phyloP scores from a whole-genome alignment of 2,113 vertebrate species.

The Rhinogobius similis region DNA sequence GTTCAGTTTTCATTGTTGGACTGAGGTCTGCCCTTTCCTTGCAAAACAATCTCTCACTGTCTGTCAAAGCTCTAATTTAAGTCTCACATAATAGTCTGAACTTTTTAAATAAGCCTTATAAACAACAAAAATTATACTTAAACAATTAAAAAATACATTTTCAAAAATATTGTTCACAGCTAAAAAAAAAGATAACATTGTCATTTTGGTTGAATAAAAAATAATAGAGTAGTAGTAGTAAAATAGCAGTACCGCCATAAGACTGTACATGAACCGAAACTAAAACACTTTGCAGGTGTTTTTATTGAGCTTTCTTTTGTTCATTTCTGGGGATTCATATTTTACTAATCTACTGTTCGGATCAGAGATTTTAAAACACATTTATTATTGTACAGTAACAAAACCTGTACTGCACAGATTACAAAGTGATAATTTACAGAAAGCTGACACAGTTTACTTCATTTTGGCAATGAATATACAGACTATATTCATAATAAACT shows the following conservation, averaged over 20 bases:
- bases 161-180: too few relatives aligned
- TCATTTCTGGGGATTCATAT: background rate
- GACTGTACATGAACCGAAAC: background rate
- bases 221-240: background rate
- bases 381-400: background rate
- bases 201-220: background rate
- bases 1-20: conserved; percentile 66
- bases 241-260: too few relatives aligned
- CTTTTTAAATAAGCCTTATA: background rate
- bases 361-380: background rate
- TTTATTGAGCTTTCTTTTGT: background rate
- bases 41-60: conserved; percentile 70
- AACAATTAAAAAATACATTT: too few relatives aligned
- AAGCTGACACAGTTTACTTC: background rate
- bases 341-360: background rate
- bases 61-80: conserved; percentile 58
- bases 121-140: background rate
- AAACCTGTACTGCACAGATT: background rate
- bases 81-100: background rate
- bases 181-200: too few relatives aligned
- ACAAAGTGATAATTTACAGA: background rate
- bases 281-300: background rate
- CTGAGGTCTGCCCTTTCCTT: conserved; percentile 36
- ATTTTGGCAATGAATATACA: background rate
- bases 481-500: background rate